Evolutionary conservation across 2,113 vertebrate species (phyloP).

Genomic region (Oreochromis aureus): DNA sequence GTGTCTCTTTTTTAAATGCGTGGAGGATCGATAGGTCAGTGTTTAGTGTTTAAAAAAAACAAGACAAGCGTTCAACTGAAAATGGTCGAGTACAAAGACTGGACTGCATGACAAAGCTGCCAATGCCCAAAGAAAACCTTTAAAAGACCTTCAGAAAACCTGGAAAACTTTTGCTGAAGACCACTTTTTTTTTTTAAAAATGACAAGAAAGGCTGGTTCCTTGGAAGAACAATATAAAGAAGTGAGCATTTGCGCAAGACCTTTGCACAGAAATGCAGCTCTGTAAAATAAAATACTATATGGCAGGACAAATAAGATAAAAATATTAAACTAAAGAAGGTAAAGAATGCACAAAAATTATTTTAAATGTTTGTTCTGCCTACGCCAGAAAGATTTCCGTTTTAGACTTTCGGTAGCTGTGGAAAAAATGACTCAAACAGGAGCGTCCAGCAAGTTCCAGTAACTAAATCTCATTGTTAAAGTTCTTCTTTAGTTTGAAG

Average conservation of each 20-base stretch:
- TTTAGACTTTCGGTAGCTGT: background rate
- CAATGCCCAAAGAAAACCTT: background rate
- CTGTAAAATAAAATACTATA: background rate
- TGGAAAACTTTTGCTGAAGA: background rate
- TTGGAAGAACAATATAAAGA: background rate
- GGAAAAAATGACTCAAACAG: background rate
- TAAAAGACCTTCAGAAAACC: background rate
- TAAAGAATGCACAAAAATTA: background rate
- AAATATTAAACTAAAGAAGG: background rate
- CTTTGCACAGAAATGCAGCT: background rate
- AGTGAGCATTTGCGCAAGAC: background rate
- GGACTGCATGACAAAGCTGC: background rate
- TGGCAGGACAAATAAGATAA: background rate
- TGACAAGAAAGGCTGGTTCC: background rate
- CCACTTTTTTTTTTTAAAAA: background rate
- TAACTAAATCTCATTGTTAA: background rate
- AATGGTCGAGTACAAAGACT: background rate
- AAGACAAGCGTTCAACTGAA: background rate
- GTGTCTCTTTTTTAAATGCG: too few species aligned
- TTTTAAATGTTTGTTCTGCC: background rate
- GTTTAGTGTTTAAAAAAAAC: background rate
- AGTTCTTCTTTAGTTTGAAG: background rate
- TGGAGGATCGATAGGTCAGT: too few species aligned
- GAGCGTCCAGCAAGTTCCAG: background rate
- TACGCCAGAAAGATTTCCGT: accelerated